These are phyloP conservation scores for Agriopis marginaria DNA, from an alignment of 2,888 invertebrate genomes.

Conservation along the genomic window DNA sequence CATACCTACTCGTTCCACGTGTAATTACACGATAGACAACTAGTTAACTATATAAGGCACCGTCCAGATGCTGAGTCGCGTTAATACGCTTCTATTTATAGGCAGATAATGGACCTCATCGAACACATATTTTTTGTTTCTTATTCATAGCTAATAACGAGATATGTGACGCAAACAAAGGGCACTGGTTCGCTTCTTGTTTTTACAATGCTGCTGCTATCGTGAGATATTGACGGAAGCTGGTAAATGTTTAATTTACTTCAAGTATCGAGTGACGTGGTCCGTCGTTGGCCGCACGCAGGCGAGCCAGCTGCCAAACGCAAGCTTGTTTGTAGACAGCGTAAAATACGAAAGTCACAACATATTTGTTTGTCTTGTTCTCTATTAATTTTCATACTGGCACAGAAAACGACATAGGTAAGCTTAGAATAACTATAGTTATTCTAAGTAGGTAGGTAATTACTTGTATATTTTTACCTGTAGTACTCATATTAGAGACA, in stretches of 20 bases:
- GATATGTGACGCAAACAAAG: conserved; percentile 23
- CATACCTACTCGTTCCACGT: conserved; percentile 30
- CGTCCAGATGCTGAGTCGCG: conserved; percentile 27
- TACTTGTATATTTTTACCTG: too few species aligned
- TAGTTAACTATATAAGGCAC: conserved; percentile 38
- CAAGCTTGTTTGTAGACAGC: neutral
- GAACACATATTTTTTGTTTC: conserved; percentile 25
- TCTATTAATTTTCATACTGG: too few species aligned
- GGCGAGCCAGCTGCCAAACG: neutral
- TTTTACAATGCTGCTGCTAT: conserved; percentile 1
- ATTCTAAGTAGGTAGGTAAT: too few species aligned
- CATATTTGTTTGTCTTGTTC: neutral
- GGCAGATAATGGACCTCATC: conserved; percentile 34
- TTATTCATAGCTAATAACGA: conserved; percentile 30
- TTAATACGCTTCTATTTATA: conserved; percentile 31
- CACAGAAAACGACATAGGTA: too few species aligned
- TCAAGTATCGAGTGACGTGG: neutral
- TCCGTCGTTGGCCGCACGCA: neutral
- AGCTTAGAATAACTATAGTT: too few species aligned
- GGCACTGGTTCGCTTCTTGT: conserved; percentile 11
- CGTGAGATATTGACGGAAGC: conserved; percentile 5
- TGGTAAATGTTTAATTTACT: neutral
- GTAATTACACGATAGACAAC: conserved; percentile 37
- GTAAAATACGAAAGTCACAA: neutral
- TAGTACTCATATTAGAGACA: too few species aligned